Conservation (phyloP, 2,888 invertebrate species). For the Drosophila niveifrons region DNA sequence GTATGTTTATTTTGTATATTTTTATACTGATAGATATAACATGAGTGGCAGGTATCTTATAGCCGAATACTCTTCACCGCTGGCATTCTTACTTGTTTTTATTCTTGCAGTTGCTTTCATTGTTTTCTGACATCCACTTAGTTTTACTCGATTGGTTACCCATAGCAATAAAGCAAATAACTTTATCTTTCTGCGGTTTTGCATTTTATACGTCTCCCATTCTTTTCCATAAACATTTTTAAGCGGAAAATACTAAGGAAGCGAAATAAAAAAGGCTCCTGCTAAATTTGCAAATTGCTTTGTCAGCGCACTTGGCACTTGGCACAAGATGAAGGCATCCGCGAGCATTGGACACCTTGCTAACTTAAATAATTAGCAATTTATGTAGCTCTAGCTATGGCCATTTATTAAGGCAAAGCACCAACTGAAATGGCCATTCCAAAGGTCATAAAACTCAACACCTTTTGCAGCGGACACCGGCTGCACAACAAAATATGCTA, state of each 20-base stretch:
- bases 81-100: no score
- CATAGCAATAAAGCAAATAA: constrained; percentile 26
- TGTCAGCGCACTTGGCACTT: constrained; percentile 41
- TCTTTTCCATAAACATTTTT: constrained; percentile 31
- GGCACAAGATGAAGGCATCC: background rate
- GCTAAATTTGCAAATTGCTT: constrained; percentile 58
- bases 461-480: constrained; percentile 33
- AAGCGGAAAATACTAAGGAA: constrained; percentile 18
- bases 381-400: constrained; percentile 59
- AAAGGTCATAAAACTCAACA: constrained; percentile 62
- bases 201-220: constrained; percentile 22
- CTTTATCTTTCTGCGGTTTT: constrained; percentile 23
- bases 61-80: no score
- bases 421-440: constrained; percentile 41
- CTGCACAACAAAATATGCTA: constrained; percentile 48
- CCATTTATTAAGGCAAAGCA: constrained; percentile 55
- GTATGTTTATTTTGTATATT: no score
- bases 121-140: constrained; percentile 35
- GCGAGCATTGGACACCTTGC: constrained; percentile 36
- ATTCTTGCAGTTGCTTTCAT: background rate
- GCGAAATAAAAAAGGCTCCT: constrained; percentile 39
- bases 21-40: no score
- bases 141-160: constrained; percentile 48
- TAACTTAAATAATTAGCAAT: constrained; percentile 72
- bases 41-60: no score